These are phyloP conservation scores for Prochilodus magdalenae DNA, from an alignment of 2,113 vertebrate species.

Conservation along the genomic window DNA sequence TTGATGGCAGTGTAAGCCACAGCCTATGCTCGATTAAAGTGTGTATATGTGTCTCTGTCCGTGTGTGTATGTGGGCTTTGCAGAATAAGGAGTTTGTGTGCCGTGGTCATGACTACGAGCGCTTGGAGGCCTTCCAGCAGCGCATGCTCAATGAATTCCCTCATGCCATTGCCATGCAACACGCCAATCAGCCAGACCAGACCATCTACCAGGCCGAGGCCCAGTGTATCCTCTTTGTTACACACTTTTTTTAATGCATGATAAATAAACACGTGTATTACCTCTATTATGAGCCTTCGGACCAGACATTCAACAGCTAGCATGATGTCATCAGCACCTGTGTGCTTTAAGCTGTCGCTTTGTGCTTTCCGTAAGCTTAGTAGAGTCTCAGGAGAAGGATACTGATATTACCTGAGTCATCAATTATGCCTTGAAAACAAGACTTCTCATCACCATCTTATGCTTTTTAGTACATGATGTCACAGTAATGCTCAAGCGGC, in stretches of 20 bases:
- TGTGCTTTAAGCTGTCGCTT: too few relatives aligned
- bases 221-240: conserved; percentile 89
- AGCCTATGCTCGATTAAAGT: not conserved
- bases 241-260: too few relatives aligned
- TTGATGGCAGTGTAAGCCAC: conserved; percentile 73
- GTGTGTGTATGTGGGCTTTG: conserved; percentile 36
- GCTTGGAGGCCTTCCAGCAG: conserved; percentile 98
- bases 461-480: too few relatives aligned
- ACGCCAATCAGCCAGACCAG: conserved; percentile 97
- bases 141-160: conserved; percentile 98
- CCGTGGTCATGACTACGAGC: conserved; percentile 97
- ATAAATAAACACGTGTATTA: too few relatives aligned
- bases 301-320: not conserved
- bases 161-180: conserved; percentile 98
- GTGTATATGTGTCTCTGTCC: conserved; percentile 17
- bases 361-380: too few relatives aligned
- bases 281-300: not conserved
- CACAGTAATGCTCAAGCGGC: too few relatives aligned
- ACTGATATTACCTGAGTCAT: too few relatives aligned
- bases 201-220: conserved; percentile 98
- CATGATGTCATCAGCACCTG: not conserved
- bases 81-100: conserved; percentile 99
- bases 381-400: too few relatives aligned
- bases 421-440: too few relatives aligned
- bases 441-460: too few relatives aligned